phyloP scores from a whole-genome alignment of 2,797 vertebrate species.

The Potorous gilbertii region DNA sequence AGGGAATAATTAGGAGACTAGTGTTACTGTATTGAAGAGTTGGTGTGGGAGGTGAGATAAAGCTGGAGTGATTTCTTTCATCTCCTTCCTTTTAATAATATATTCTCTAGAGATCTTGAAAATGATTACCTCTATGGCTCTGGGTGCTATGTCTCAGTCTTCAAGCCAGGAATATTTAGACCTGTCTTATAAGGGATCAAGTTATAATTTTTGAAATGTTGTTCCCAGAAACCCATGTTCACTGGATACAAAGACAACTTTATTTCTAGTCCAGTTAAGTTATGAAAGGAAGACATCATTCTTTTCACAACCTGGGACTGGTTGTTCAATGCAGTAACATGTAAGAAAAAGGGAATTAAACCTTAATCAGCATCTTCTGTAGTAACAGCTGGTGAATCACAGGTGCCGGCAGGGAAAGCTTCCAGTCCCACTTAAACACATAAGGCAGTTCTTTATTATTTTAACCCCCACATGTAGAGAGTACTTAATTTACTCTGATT shows the following conservation, averaged over 20 bases:
- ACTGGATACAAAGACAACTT: slow-evolving; percentile 55
- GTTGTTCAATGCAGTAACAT: slow-evolving; percentile 54
- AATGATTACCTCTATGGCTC: neutral
- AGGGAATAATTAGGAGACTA: neutral
- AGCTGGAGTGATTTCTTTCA: neutral
- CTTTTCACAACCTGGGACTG: slow-evolving; percentile 7
- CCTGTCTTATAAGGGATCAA: slow-evolving; percentile 42
- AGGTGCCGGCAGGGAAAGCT: slow-evolving; percentile 77
- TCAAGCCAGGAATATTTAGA: neutral
- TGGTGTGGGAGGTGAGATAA: neutral
- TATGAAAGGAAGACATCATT: slow-evolving; percentile 44
- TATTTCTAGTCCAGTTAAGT: slow-evolving; percentile 55
- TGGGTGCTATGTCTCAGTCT: neutral
- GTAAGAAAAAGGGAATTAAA: slow-evolving; percentile 66
- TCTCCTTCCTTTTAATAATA: neutral
- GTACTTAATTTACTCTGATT: slow-evolving; percentile 79
- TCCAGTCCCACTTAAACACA: slow-evolving; percentile 62
- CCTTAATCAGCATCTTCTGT: slow-evolving; percentile 61
- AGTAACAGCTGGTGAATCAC: slow-evolving; percentile 78
- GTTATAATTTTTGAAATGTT: slow-evolving; percentile 57
- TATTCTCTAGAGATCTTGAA: neutral
- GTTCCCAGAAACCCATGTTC: slow-evolving; percentile 3
- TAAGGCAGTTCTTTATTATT: slow-evolving; percentile 76
- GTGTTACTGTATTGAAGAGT: neutral
- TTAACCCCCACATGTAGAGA: slow-evolving; percentile 77